Base-by-base conservation (phyloP, 2,797 vertebrate genomes). In the Steatocranus sp. region DNA sequence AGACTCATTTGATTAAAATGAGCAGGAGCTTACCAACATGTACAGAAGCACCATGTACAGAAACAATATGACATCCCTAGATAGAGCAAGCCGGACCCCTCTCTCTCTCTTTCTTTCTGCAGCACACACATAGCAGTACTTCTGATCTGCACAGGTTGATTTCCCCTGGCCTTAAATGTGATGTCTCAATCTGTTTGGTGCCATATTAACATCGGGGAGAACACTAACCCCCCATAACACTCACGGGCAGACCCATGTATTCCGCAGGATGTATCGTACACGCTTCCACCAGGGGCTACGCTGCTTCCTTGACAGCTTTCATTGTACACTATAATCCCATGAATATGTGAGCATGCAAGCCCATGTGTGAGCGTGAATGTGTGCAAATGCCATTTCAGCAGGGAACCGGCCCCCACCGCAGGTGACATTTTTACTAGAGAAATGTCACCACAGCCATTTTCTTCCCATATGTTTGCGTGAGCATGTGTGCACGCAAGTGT, bases 391-490 rank as follows among this genome's bases (percentile, higher is more conserved):
- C 91, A 95, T 93, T 88, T 90, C 87, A 89, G 89, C 83, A 86
- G 91, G 87, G 87, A 83, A 76, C 50, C 82, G 48, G 91, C 87
- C 90, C 88, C 92, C 85, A 86, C 88, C 84, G 86, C 88, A 93
- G 93, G 92, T 95, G 94, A 94, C 93, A 95, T 96, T 96, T 96
- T 92, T 91, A 92, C 81, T 76, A 41, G 79, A 86, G 89, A 96
- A 95, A 95, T 96, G 94, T 93, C 94, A 94, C 92, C 92, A 88
- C 63, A 88, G 83, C 82, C 90, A 92, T 95, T 94, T 95, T 90
- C 83, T 90, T 87, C 81, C 76, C 81, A 78, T 89, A 84, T 88
- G 76, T 86, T 74, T 87, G 75, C 3, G 6, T 34, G 75, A 11
- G 63, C 18, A 10, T 27, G 75, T 79, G 80, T 34, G 49, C 50